phyloP scores from a whole-genome alignment of 2,888 invertebrate genomes.

The Amaurobius ferox region DNA sequence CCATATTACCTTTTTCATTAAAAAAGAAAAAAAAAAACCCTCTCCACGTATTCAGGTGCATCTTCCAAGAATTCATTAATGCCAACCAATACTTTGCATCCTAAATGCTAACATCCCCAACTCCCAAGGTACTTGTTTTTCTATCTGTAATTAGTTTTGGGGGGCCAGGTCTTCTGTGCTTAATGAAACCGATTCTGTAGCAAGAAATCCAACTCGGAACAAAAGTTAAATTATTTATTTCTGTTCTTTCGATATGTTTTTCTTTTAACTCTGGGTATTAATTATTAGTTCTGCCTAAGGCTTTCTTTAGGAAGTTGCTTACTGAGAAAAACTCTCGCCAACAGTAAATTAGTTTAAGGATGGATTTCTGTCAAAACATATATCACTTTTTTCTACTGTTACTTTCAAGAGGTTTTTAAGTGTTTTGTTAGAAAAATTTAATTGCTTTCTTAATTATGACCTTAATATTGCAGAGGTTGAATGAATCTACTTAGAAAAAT shows the following conservation, averaged over 20 bases:
- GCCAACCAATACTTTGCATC: background rate
- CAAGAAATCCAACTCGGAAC: conserved; percentile 32
- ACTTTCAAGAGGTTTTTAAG: too few relatives aligned
- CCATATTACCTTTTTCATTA: too few relatives aligned
- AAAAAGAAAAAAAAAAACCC: too few relatives aligned
- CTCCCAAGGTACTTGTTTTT: background rate
- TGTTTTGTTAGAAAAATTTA: background rate
- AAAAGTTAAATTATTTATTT: conserved; percentile 57
- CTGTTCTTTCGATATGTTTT: conserved; percentile 7
- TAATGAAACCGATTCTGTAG: conserved; percentile 39
- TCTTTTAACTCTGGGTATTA: conserved; percentile 19
- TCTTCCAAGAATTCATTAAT: conserved; percentile 1
- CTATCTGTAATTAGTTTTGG: conserved; percentile 60
- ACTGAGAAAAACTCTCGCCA: too few relatives aligned
- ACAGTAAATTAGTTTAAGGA: too few relatives aligned
- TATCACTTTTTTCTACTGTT: too few relatives aligned
- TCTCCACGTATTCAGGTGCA: background rate
- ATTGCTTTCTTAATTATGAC: background rate
- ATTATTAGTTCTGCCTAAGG: conserved; percentile 31
- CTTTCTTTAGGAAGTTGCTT: too few relatives aligned
- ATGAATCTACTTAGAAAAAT: too few relatives aligned
- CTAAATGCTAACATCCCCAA: background rate
- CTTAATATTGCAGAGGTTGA: conserved; percentile 2
- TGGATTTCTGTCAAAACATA: too few relatives aligned
- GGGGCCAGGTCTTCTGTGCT: conserved; percentile 19